Conservation (phyloP, 2,113 vertebrate species). For the Forbesichthys agassizii region DNA sequence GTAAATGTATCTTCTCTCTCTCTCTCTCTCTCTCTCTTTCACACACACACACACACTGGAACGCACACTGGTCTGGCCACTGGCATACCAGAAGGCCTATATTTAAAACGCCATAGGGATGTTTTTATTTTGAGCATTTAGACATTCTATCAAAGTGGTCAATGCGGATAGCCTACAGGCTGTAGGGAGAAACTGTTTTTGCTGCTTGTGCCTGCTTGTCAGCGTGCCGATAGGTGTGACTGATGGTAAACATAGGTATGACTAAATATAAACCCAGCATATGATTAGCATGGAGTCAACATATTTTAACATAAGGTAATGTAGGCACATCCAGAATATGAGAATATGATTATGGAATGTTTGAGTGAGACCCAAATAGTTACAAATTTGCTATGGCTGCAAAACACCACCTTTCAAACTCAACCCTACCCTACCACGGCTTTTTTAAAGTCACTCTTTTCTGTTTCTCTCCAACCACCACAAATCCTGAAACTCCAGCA, state of each 20-base stretch:
- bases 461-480: conserved; percentile 72
- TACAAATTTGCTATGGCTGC: conserved; percentile 71
- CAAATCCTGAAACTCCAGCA: conserved; percentile 47
- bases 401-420: conserved; percentile 74
- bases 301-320: conserved; percentile 50
- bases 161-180: conserved; percentile 49
- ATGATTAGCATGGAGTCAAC: conserved; percentile 49
- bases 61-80: conserved; percentile 61
- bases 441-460: conserved; percentile 73
- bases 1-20: conserved; percentile 16
- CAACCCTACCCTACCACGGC: conserved; percentile 69
- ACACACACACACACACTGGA: conserved; percentile 5
- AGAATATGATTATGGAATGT: conserved; percentile 56
- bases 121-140: conserved; percentile 65
- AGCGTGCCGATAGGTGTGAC: conserved; percentile 37
- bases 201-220: conserved; percentile 20
- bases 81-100: conserved; percentile 72
- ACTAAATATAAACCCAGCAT: conserved; percentile 46
- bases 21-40: neutral
- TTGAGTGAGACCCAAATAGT: conserved; percentile 62
- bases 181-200: conserved; percentile 22
- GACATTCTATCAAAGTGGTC: conserved; percentile 65
- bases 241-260: conserved; percentile 59
- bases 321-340: conserved; percentile 42
- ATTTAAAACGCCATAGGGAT: conserved; percentile 71